Evolutionary conservation across 2,797 vertebrate genomes (phyloP).

Genomic region (Cirrhinus mrigala): DNA sequence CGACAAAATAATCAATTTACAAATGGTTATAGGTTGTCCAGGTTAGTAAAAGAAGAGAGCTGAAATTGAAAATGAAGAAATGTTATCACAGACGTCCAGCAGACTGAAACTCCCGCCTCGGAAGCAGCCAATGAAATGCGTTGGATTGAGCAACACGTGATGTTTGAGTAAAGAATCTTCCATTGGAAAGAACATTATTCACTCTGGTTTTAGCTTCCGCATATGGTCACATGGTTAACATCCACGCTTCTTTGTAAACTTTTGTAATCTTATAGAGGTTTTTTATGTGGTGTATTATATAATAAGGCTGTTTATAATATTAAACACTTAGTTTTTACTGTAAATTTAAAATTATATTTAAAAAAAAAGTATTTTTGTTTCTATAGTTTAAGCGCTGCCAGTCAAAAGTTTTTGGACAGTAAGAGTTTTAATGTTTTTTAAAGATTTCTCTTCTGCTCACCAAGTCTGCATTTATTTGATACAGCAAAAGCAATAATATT

Average conservation of each 20-base stretch:
- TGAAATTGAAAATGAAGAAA: background rate
- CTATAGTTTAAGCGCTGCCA: background rate
- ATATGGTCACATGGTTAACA: background rate
- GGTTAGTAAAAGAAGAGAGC: background rate
- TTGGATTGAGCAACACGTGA: background rate
- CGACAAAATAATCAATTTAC: accelerated
- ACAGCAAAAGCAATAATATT: too few relatives aligned
- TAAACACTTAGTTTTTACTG: background rate
- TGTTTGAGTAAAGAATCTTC: background rate
- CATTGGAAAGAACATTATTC: background rate
- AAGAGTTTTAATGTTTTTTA: too few relatives aligned
- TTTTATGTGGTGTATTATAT: background rate
- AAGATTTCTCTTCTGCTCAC: too few relatives aligned
- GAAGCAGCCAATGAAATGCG: constrained; percentile 35
- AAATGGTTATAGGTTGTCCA: background rate
- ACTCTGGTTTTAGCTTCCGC: background rate
- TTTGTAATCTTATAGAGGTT: background rate
- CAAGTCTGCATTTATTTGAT: too few relatives aligned
- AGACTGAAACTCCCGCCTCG: constrained; percentile 36
- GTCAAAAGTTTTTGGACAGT: too few relatives aligned
- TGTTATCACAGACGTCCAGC: background rate
- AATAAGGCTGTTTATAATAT: background rate
- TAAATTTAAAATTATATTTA: too few relatives aligned
- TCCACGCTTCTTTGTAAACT: background rate
- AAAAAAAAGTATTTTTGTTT: background rate